phyloP scores from a whole-genome alignment of 2,113 vertebrate genomes.

The Pelmatolapia mariae region DNA sequence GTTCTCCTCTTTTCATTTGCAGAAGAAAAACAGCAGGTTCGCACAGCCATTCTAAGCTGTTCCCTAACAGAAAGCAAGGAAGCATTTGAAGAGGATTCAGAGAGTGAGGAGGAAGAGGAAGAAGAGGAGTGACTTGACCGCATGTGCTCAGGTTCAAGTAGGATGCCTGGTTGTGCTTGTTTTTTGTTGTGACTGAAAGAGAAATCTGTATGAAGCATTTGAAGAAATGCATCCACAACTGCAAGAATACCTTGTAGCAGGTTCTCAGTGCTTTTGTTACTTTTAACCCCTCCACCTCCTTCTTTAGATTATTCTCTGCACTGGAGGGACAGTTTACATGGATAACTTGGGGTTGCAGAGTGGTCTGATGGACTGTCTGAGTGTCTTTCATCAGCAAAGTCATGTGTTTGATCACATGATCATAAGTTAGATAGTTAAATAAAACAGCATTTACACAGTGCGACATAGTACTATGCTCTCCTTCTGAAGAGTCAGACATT shows the following conservation, averaged over 20 bases:
- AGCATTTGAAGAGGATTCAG: constrained; percentile 53
- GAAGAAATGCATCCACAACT: not conserved
- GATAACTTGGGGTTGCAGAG: not conserved
- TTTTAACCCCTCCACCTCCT: not conserved
- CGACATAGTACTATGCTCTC: not conserved
- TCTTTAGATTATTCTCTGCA: rapidly evolving
- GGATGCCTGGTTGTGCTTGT: not conserved
- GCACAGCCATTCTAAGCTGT: constrained; percentile 77
- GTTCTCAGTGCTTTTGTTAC: not conserved
- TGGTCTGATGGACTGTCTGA: not conserved
- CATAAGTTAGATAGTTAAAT: not conserved
- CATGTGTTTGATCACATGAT: not conserved
- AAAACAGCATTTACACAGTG: not conserved
- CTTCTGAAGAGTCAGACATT: not conserved
- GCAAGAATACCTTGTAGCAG: not conserved
- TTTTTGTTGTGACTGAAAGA: not conserved
- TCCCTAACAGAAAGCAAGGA: constrained; percentile 50
- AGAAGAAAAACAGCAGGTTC: constrained; percentile 80
- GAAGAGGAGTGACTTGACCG: constrained; percentile 16
- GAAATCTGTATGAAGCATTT: not conserved
- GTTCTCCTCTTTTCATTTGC: not conserved
- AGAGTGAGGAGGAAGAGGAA: constrained; percentile 53
- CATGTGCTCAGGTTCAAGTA: not conserved
- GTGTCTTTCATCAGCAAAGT: not conserved
- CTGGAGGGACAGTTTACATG: rapidly evolving